phyloP scores from a whole-genome alignment of 2,113 vertebrate genomes.

The Hippocampus abdominalis region DNA sequence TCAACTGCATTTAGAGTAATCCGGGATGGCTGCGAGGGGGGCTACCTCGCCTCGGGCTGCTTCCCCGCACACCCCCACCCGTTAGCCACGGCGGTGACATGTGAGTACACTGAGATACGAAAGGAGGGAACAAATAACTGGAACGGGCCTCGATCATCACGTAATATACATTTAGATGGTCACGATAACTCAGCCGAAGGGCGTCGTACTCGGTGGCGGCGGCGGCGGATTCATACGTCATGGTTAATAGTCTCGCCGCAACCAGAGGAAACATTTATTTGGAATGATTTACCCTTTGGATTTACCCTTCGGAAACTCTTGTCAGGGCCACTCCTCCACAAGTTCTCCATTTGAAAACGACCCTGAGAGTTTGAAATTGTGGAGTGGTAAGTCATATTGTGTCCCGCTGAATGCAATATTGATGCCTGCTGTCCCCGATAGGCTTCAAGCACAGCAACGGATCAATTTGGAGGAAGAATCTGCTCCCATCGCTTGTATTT shows the following conservation, averaged over 20 bases:
- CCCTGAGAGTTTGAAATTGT: constrained; percentile 20
- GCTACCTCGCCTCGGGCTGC: neutral
- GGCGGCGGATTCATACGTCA: constrained; percentile 43
- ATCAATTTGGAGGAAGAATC: constrained; percentile 61
- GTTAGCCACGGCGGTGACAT: constrained; percentile 40
- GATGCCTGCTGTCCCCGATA: constrained; percentile 30
- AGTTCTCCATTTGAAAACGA: constrained; percentile 5
- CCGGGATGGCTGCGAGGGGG: constrained; percentile 45
- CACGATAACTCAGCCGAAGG: constrained; percentile 54
- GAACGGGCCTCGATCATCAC: constrained; percentile 52
- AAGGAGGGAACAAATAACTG: constrained; percentile 28
- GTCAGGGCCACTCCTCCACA: neutral
- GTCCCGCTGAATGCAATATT: constrained; percentile 35
- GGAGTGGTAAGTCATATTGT: constrained; percentile 39
- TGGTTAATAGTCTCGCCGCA: constrained; percentile 33
- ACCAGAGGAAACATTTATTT: constrained; percentile 26
- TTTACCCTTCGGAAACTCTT: constrained; percentile 37
- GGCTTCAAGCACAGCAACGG: constrained; percentile 27
- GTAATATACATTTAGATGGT: constrained; percentile 52
- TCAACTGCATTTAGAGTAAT: constrained; percentile 63
- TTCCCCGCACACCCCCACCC: constrained; percentile 21
- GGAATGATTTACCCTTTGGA: constrained; percentile 34
- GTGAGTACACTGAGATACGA: constrained; percentile 29
- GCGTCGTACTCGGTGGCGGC: constrained; percentile 29
- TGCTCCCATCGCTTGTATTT: constrained; percentile 53